A percentile compares a stretch with the other conserved stretches of the same genome.
These are phyloP conservation scores for Siniperca knerii DNA, from an alignment of 2,113 vertebrate genomes.

Conservation along the genomic window DNA sequence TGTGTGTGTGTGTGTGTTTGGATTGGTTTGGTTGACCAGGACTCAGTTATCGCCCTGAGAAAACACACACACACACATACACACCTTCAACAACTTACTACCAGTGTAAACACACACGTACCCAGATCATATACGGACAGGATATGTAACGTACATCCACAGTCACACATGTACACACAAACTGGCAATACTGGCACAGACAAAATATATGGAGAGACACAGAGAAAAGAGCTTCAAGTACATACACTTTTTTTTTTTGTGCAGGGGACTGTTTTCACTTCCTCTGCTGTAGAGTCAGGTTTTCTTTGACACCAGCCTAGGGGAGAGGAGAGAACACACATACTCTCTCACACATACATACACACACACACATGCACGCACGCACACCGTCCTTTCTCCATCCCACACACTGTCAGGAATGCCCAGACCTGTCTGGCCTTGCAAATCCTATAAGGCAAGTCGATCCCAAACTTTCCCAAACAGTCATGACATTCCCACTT, in stretches of 20 bases:
- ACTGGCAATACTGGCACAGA: not conserved
- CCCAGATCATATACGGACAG: not conserved
- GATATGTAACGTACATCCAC: not conserved
- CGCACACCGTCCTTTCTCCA: constrained; percentile 5
- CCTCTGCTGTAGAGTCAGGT: constrained; percentile 9
- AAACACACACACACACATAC: constrained; percentile 23
- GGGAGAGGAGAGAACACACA: not conserved
- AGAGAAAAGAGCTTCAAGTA: not conserved
- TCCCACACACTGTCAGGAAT: constrained; percentile 60
- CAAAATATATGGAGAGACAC: not conserved
- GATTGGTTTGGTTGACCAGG: constrained; percentile 9
- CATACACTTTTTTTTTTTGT: constrained; percentile 19
- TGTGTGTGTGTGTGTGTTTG: not conserved
- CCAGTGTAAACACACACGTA: constrained; percentile 1
- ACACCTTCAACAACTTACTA: not conserved
- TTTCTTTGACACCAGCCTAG: constrained; percentile 33
- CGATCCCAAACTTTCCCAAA: constrained; percentile 55
- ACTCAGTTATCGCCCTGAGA: constrained; percentile 20
- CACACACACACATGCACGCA: not conserved
- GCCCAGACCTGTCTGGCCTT: constrained; percentile 78
- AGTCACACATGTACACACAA: not conserved
- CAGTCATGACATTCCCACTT: constrained; percentile 55
- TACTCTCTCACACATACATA: not conserved
- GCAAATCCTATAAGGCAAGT: constrained; percentile 64
- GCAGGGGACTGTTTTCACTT: constrained; percentile 7